A percentile compares a stretch with the other conserved stretches of the same genome.
Conservation (phyloP, 2,113 vertebrate genomes). For the Chaenocephalus aceratus region DNA sequence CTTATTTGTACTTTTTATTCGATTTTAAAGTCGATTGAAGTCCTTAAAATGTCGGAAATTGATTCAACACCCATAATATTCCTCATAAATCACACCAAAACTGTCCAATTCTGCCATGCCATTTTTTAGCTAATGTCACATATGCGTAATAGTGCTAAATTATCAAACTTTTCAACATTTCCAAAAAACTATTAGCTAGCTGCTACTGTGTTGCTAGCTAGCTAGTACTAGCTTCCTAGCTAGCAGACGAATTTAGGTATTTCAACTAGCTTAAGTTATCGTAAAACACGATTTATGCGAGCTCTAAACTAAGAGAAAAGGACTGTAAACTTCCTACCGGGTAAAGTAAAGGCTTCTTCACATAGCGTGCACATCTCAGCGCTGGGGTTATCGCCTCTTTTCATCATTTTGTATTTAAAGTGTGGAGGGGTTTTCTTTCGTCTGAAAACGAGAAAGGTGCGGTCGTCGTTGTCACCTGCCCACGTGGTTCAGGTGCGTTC, state of each 20-base stretch:
- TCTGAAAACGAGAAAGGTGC: accelerated
- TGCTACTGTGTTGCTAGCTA: not conserved
- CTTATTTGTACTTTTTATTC: too few species aligned
- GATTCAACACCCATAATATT: too few species aligned
- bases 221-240: not conserved
- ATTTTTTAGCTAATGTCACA: too few species aligned
- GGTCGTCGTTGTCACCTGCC: constrained; percentile 15
- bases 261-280: not conserved
- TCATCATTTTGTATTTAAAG: constrained; percentile 11
- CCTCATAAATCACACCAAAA: too few species aligned
- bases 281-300: not conserved
- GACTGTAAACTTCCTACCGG: constrained; percentile 56
- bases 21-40: too few species aligned
- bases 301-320: not conserved
- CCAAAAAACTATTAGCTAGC: too few species aligned
- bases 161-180: too few species aligned
- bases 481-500: constrained; percentile 12
- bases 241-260: not conserved
- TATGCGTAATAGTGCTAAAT: too few species aligned
- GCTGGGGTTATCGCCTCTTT: not conserved
- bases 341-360: constrained; percentile 56
- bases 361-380: constrained; percentile 60
- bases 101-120: too few species aligned
- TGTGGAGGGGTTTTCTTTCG: accelerated
- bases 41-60: too few species aligned